Evolutionary conservation across 2,113 vertebrate species (phyloP).

Genomic region (Dendropsophus ebraccatus): DNA sequence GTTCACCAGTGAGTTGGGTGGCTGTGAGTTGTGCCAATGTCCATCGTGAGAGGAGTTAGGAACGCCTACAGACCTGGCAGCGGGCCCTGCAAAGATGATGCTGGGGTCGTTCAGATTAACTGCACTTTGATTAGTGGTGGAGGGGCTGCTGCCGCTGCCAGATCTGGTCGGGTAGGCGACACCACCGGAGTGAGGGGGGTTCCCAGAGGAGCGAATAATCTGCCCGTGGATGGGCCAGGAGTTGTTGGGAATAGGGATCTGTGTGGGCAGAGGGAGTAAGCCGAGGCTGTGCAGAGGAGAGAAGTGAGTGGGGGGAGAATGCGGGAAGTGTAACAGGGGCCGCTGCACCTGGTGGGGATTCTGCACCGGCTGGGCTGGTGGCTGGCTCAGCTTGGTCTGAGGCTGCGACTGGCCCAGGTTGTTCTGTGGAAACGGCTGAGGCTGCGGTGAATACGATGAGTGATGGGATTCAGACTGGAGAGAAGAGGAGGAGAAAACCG

Average conservation of each 20-base stretch:
- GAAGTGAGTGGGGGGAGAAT: slow-evolving; percentile 86
- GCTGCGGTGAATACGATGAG: slow-evolving; percentile 91
- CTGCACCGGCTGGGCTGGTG: slow-evolving; percentile 73
- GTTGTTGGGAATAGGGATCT: slow-evolving; percentile 81
- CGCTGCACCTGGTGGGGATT: slow-evolving; percentile 85
- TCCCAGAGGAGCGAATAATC: slow-evolving; percentile 82
- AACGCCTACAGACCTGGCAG: slow-evolving; percentile 82
- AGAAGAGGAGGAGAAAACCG: slow-evolving; percentile 62
- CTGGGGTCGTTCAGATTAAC: slow-evolving; percentile 96
- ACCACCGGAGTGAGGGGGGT: slow-evolving; percentile 80
- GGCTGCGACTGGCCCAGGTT: slow-evolving; percentile 79
- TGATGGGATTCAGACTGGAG: slow-evolving; percentile 89
- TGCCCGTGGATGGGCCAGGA: slow-evolving; percentile 93
- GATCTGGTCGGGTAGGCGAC: slow-evolving; percentile 81
- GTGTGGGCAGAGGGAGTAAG: slow-evolving; percentile 82
- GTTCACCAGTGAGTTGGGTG: slow-evolving; percentile 87
- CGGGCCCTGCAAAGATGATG: slow-evolving; percentile 98
- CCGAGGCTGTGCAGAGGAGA: slow-evolving; percentile 86
- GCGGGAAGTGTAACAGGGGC: slow-evolving; percentile 87
- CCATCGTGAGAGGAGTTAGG: slow-evolving; percentile 83
- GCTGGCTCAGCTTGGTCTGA: slow-evolving; percentile 78
- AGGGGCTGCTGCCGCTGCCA: slow-evolving; percentile 70
- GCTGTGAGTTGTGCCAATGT: slow-evolving; percentile 91
- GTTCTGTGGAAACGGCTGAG: slow-evolving; percentile 81
- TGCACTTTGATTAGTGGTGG: slow-evolving; percentile 75